A percentile compares a stretch with the other conserved stretches of the same genome.
phyloP scores from a whole-genome alignment of 2,888 invertebrate genomes.

The Idaea aversata region DNA sequence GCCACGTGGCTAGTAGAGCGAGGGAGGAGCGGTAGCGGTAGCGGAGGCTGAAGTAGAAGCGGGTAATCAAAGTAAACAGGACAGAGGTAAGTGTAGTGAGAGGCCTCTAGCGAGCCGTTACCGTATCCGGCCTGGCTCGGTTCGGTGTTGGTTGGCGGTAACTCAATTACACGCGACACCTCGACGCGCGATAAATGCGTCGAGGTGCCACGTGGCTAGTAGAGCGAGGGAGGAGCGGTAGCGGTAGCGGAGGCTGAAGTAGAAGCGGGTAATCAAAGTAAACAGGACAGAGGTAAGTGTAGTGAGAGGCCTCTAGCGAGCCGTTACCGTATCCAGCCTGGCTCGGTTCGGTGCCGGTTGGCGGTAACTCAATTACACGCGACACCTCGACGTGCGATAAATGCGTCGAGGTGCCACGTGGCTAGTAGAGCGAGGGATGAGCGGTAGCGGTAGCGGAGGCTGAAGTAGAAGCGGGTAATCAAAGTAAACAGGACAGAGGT shows the following conservation, averaged over 20 bases:
- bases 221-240: too few species aligned
- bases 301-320: too few species aligned
- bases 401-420: slow-evolving; percentile 39
- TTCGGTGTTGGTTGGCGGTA: background rate
- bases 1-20: slow-evolving; percentile 14
- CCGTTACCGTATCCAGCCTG: too few species aligned
- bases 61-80: background rate
- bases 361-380: background rate
- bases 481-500: background rate
- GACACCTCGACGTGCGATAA: slow-evolving; percentile 59
- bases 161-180: slow-evolving; percentile 16
- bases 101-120: too few species aligned
- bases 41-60: background rate
- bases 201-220: slow-evolving; percentile 20
- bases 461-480: background rate
- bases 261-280: background rate
- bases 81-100: too few species aligned
- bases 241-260: background rate
- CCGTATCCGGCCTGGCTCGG: too few species aligned
- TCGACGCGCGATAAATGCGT: slow-evolving; percentile 65
- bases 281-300: background rate
- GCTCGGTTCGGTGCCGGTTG: too few species aligned
- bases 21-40: slow-evolving; percentile 26
- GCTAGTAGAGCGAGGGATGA: too few species aligned
- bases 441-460: too few species aligned